phyloP scores from a whole-genome alignment of 2,113 vertebrate genomes.

The Thunnus maccoyii region DNA sequence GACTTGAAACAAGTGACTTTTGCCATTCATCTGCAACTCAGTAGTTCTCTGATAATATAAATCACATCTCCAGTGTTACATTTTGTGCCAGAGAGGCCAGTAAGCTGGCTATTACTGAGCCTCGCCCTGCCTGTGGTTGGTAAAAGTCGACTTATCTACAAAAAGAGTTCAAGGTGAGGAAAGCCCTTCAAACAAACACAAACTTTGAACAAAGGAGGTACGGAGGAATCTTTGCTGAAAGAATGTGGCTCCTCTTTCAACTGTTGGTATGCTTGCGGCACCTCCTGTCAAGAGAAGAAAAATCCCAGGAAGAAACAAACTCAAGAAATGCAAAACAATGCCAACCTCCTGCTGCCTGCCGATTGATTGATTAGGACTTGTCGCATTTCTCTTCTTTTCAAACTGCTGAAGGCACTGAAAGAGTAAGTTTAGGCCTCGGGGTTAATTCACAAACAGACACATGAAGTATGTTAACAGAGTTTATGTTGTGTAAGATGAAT shows the following conservation, averaged over 20 bases:
- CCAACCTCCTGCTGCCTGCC: constrained; percentile 70
- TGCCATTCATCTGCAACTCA: constrained; percentile 19
- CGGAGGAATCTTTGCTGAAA: constrained; percentile 73
- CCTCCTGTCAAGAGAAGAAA: constrained; percentile 79
- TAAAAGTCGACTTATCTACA: constrained; percentile 44
- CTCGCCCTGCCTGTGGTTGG: constrained; percentile 39
- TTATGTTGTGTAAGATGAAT: neutral
- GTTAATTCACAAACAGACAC: constrained; percentile 18
- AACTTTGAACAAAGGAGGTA: constrained; percentile 78
- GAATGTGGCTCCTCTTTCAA: constrained; percentile 82
- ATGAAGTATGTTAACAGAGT: neutral
- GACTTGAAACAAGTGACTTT: constrained; percentile 41
- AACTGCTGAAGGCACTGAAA: constrained; percentile 16
- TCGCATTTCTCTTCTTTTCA: constrained; percentile 65
- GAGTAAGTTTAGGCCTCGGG: constrained; percentile 11
- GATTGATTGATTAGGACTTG: constrained; percentile 78
- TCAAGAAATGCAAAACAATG: constrained; percentile 79
- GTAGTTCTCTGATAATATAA: constrained; percentile 26
- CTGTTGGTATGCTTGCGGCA: constrained; percentile 72
- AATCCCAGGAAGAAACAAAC: constrained; percentile 80
- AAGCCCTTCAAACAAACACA: constrained; percentile 77
- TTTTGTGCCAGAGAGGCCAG: constrained; percentile 25
- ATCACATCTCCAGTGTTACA: constrained; percentile 21
- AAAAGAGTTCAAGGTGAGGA: constrained; percentile 72
- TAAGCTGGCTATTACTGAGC: neutral